Conservation (phyloP, 37 sponge, comb jelly and placozoan species). For the Eunapius fragilis region DNA sequence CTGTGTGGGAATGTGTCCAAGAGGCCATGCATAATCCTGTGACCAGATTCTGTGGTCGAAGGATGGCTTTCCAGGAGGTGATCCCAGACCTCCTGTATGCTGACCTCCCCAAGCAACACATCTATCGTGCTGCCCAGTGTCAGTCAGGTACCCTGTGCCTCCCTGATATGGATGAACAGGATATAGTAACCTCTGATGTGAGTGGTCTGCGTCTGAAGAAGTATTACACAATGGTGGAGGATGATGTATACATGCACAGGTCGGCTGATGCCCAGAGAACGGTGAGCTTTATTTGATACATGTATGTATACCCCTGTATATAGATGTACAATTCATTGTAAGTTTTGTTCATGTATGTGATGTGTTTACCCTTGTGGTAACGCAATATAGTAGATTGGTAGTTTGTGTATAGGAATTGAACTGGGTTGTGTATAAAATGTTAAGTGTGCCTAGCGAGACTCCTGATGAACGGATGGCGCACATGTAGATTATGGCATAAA, state of each 20-base stretch:
- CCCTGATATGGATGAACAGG: constrained; percentile 14
- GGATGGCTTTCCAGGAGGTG: constrained; percentile 15
- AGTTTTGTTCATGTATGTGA: no score
- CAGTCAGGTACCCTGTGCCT: constrained; percentile 4
- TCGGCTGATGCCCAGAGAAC: constrained; percentile 42
- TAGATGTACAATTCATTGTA: no score
- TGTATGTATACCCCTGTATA: no score
- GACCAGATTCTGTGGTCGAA: not conserved
- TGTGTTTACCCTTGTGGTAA: no score
- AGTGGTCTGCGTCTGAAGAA: constrained; percentile 30
- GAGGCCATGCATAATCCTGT: constrained; percentile 44
- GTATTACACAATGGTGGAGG: constrained; percentile 39
- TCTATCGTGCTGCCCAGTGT: constrained; percentile 5
- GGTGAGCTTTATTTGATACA: not conserved
- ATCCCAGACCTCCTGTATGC: constrained; percentile 66
- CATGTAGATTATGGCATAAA: no score
- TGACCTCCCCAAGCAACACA: constrained; percentile 15
- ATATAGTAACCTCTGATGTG: constrained; percentile 2
- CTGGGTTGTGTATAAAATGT: no score
- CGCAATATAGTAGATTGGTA: no score
- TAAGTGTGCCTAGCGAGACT: no score
- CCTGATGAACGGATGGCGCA: no score
- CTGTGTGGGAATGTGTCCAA: constrained; percentile 71
- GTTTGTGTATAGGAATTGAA: no score
- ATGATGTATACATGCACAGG: constrained; percentile 17